A percentile compares a stretch with the other conserved stretches of the same genome.
Evolutionary conservation across 1,140 invertebrate genomes (phyloP).

Genomic region (Hermatobates lingyangjiaoensis): DNA sequence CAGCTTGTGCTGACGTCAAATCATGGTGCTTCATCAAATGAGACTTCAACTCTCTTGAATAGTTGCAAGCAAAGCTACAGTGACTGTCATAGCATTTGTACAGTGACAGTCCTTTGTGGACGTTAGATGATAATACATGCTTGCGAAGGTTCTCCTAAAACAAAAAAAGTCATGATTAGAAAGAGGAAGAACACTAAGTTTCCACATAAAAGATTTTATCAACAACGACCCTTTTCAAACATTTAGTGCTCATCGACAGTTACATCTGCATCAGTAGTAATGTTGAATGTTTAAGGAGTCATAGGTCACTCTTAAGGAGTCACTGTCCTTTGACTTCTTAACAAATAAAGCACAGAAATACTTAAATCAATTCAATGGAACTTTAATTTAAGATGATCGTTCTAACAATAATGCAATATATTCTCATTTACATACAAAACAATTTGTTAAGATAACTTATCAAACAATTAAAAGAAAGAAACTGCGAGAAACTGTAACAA

Average conservation of each 20-base stretch:
- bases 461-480: too few species aligned
- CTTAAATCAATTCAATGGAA: neutral
- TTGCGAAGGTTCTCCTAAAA: slow-evolving; percentile 68
- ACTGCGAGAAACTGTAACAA: too few species aligned
- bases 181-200: too few species aligned
- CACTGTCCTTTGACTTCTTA: neutral
- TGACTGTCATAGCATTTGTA: slow-evolving; percentile 41
- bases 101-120: slow-evolving; percentile 52
- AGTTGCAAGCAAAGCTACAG: slow-evolving; percentile 35
- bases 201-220: too few species aligned
- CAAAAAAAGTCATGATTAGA: too few species aligned
- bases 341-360: neutral
- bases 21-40: slow-evolving; percentile 40
- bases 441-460: too few species aligned
- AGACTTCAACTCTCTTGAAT: slow-evolving; percentile 39
- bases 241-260: too few species aligned
- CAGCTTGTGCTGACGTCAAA: slow-evolving; percentile 25
- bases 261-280: neutral
- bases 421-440: too few species aligned
- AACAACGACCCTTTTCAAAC: too few species aligned
- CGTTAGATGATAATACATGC: slow-evolving; percentile 57
- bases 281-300: neutral
- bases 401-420: neutral
- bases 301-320: neutral
- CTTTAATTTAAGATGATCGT: neutral